phyloP scores from a whole-genome alignment of 1,140 invertebrate genomes.

The Drosophila ohnishii region DNA sequence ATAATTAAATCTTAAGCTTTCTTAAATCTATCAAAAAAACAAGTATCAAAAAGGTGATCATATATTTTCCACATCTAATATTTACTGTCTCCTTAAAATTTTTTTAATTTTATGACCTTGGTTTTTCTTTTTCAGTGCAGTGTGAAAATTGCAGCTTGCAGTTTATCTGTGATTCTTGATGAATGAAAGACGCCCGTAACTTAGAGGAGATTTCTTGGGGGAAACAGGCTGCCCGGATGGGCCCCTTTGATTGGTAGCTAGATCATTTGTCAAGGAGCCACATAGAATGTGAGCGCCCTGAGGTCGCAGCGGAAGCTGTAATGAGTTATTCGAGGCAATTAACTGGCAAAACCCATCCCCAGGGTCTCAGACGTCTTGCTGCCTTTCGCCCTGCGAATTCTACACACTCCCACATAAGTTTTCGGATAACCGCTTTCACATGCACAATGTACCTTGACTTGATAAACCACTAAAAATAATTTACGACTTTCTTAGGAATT shows the following conservation, averaged over 20 bases:
- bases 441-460: constrained; percentile 62
- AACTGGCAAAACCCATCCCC: constrained; percentile 38
- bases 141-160: constrained; percentile 4
- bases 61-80: not conserved
- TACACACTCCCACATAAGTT: constrained; percentile 40
- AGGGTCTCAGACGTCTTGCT: constrained; percentile 10
- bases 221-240: not conserved
- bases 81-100: not conserved
- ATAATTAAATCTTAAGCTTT: not conserved
- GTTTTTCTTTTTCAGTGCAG: not conserved
- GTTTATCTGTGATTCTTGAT: constrained; percentile 38
- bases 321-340: constrained; percentile 78
- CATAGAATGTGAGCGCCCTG: constrained; percentile 67
- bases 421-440: constrained; percentile 44
- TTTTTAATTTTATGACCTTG: too few species aligned
- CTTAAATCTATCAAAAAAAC: accelerated
- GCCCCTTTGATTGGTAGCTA: constrained; percentile 56
- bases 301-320: constrained; percentile 75
- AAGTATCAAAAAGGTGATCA: too few species aligned
- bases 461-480: constrained; percentile 81
- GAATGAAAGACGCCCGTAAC: constrained; percentile 58
- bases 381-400: constrained; percentile 4
- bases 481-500: constrained; percentile 78
- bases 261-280: constrained; percentile 75
- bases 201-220: constrained; percentile 2